Conservation (phyloP, 2,113 vertebrate genomes). For the Nothobranchius kuhntae region DNA sequence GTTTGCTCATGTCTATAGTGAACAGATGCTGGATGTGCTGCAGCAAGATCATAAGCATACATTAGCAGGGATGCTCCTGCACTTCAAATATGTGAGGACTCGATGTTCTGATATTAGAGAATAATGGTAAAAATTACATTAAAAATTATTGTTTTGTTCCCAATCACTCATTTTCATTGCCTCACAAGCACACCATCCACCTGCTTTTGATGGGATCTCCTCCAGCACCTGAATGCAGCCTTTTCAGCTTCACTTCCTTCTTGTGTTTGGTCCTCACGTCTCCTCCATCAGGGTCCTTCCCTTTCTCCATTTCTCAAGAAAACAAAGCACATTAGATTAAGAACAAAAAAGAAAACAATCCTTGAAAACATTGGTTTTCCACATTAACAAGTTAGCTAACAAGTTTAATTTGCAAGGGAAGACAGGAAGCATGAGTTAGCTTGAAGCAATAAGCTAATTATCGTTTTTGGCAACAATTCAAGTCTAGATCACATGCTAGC, state of each 20-base stretch:
- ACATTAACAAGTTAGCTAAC: no score
- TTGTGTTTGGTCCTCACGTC: conserved; percentile 53
- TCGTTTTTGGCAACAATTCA: no score
- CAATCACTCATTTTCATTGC: background rate
- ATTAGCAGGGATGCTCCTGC: no score
- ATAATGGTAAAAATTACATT: conserved; percentile 9
- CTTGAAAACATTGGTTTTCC: no score
- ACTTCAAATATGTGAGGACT: no score
- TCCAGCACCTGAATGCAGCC: conserved; percentile 40
- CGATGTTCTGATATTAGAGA: background rate
- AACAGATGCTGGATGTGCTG: conserved; percentile 35
- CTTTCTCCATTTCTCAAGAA: conserved; percentile 60
- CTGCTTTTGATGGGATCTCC: conserved; percentile 44
- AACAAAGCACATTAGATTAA: background rate
- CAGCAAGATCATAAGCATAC: conserved; percentile 5
- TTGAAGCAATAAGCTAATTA: no score
- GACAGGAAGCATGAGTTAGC: no score
- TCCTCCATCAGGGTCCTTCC: conserved; percentile 63
- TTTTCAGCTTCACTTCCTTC: conserved; percentile 68
- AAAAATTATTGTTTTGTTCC: no score
- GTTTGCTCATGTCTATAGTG: conserved; percentile 3
- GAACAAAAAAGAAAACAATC: background rate
- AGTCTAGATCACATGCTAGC: no score
- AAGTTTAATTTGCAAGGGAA: background rate
- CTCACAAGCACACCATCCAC: conserved; percentile 14